Evolutionary conservation across 2,113 vertebrate species (phyloP), one percentile per base, ranked within the genome.

Genomic region (Myodes glareolus): DNA sequence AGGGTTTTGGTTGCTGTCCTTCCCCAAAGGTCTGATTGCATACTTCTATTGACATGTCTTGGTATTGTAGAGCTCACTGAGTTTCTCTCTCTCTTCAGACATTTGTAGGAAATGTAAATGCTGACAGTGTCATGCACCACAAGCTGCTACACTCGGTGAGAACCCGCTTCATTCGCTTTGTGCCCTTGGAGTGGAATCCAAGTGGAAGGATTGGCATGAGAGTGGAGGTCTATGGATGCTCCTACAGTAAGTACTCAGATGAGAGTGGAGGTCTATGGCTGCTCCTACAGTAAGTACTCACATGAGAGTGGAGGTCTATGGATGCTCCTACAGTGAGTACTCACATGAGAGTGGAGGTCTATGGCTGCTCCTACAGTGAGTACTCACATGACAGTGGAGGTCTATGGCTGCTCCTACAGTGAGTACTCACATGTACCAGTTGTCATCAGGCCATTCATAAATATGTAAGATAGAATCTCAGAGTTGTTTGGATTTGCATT

Each of bases 291-390:
- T 99, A 98, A 99, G 99, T 99, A 96, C 7, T 27, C 95, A n/a
- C 85, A 98, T 99, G 97, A 98, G 99, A 85, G 99, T 99, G 36
- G 99, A 99, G 93, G 99, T 99, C 92, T 99, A 99, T 0, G 99
- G 99, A 93, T 99, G 99, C 96, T 98, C 99, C 63, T 99, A 99
- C 88, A 99, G 99, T 99, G 98, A 99, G 99, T 99, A 96, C 7
- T 27, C 95, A n/a, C 85, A 98, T 99, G 97, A 98, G 99, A 85
- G 99, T 99, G 36, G 99, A 99, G 93, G 99, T 99, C 92, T 99
- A 99, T 0, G 99, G 99, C 93, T 99, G 99, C 96, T 98, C 99
- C 63, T 99, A 99, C 88, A 99, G 99, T 99, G 98, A 99, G 99
- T 99, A 96, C 7, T 27, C 95, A n/a, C 85, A 98, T 99, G 97